phyloP scores from a whole-genome alignment of 1,140 invertebrate genomes.

The Drosophila suzukii region DNA sequence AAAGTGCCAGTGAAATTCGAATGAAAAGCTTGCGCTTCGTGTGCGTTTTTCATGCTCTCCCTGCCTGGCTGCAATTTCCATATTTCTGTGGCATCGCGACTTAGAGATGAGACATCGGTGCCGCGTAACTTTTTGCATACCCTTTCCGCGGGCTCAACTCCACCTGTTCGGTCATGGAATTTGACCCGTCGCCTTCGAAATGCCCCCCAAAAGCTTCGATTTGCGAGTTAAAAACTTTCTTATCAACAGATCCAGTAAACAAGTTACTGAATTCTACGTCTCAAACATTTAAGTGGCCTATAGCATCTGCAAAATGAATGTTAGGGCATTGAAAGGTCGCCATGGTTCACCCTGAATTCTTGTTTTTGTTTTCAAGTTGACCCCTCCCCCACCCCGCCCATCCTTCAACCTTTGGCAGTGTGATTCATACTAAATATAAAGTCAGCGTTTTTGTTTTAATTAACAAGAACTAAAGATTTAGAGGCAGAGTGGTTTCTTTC shows the following conservation, averaged over 20 bases:
- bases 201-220: neutral
- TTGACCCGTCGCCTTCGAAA: neutral
- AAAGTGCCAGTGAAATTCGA: constrained; percentile 30
- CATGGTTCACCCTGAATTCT: constrained; percentile 14
- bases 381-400: constrained; percentile 17
- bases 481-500: neutral
- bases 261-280: neutral
- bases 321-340: constrained; percentile 53
- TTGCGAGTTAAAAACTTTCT: neutral
- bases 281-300: too few relatives aligned
- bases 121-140: constrained; percentile 64
- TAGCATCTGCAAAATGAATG: neutral
- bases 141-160: constrained; percentile 38
- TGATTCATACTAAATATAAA: constrained; percentile 78
- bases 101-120: constrained; percentile 57
- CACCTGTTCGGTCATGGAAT: constrained; percentile 19
- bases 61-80: constrained; percentile 12
- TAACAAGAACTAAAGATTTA: constrained; percentile 13
- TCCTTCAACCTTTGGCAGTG: constrained; percentile 21
- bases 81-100: constrained; percentile 43
- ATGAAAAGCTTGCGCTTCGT: constrained; percentile 1
- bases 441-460: constrained; percentile 56
- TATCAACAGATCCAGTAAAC: neutral
- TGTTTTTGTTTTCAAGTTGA: constrained; percentile 62
- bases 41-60: neutral